Evolutionary conservation across 2,888 invertebrate species (phyloP), one percentile per base, ranked within the genome.

Genomic region (Prostheceraeus crozeri): DNA sequence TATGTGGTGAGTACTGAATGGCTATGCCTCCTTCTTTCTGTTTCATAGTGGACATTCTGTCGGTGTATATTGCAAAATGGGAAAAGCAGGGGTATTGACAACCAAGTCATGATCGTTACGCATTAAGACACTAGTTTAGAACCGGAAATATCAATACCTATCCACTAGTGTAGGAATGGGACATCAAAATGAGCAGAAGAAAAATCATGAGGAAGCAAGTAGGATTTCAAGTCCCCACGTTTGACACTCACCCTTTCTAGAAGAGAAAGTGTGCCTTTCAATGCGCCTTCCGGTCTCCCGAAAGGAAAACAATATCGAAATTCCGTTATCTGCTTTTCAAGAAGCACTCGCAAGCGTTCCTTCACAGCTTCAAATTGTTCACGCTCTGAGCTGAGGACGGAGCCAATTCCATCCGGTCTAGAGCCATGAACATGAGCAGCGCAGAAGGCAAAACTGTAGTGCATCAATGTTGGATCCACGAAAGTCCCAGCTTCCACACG

Each of bases 371-470:
- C 88, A 76, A 96, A 99, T 76, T 89, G 89, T 72, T 93, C 70
- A 57, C 70, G 70, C 63, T 98, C 98, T 33, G 10, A 10, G n/a
- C 33, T 11, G 8, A 33, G n/a, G 70, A 89, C 86, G 10, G 94
- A 90, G 71, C 98, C 94, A 67, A 98, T 74, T 56, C 96, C 94
- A 80, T 98, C 98, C 63, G 94, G 93, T 80, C 94, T 91, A 80
- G 27, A 67, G 8, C 10, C 8, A 48, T 25, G 93, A 10, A 98
- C 96, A 78, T 98, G 98, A 70, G 89, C 93, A 57, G 96, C 96
- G 79, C 98, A 98, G 81, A 96, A 98, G 45, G 96, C 96, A 79
- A 96, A 99, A 71, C 91, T 91, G 80, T 89, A 98, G 80, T 99
- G 96, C 75, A 98, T 90, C 63, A 98, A 82, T 1, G 93, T 96